Evolutionary conservation across 2,888 invertebrate genomes (phyloP), one percentile per base, ranked within the genome.

Genomic region (Lasius fuliginosus): DNA sequence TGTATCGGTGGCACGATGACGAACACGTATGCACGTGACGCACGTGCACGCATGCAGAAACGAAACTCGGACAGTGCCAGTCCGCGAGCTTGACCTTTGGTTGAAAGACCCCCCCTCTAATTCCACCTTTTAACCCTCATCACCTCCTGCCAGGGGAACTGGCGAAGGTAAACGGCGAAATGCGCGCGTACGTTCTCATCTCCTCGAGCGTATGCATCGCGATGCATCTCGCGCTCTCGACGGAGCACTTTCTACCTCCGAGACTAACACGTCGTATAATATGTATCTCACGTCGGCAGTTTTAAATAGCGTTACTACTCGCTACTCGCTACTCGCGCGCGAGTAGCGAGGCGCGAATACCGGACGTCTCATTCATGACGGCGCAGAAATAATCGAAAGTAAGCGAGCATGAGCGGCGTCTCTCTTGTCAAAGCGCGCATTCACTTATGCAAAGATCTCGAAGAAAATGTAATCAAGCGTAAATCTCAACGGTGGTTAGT

Each of bases 101-200:
- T 76, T 76, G 76, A 65, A 71, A 46, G 82, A 83, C 83, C 77
- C 83, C 77, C 75, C 83, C 87, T 68, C 85, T 83, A 86, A 88
- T 86, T 87, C 86, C 88, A 90, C 91, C 88, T 91, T 84, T 90
- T 85, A 87, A 90, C 91, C 89, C 85, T 82, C 69, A 88, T 81
- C 85, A 88, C 84, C 89, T 76, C 68, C 69, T 53, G 42, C 75
- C 23, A 23, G 49, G 56, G 58, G 65, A 56, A 67, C 58, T 64
- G 42, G 40, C 81, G 77, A 76, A 87, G 87, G 87, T 85, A 86
- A 90, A 73, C 88, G 76, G 74, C 87, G 73, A 82, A 65, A 42
- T 67, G 62, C 77, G 64, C 88, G 75, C 75, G 82, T 82, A 69
- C 23, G 36, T 56, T 46, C 76, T 75, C 77, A 75, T 85, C 89